Evolutionary conservation across 2,888 invertebrate species (phyloP).

Genomic region (Teleiodes luculella): DNA sequence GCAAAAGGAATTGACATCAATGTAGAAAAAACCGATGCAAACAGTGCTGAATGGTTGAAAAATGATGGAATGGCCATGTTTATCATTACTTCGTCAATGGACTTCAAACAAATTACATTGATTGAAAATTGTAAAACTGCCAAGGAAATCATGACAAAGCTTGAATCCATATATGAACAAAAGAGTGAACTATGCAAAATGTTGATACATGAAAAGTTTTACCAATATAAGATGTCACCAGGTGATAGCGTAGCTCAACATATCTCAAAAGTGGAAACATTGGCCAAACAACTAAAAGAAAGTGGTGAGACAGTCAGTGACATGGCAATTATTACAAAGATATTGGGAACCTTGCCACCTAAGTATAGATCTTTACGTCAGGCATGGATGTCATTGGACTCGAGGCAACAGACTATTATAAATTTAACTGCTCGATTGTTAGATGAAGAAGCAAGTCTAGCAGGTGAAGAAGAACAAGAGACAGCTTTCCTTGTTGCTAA

Average conservation of each 20-base stretch:
- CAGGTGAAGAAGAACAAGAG: slow-evolving; percentile 22
- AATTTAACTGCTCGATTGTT: slow-evolving; percentile 28
- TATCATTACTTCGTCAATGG: slow-evolving; percentile 23
- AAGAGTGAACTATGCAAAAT: slow-evolving; percentile 24
- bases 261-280: slow-evolving; percentile 26
- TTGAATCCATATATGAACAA: slow-evolving; percentile 27
- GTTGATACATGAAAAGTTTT: slow-evolving; percentile 26
- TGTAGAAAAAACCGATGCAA: slow-evolving; percentile 8
- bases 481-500: slow-evolving; percentile 24
- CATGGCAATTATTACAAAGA: slow-evolving; percentile 31
- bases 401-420: slow-evolving; percentile 19
- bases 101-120: slow-evolving; percentile 21
- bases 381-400: slow-evolving; percentile 31
- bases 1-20: slow-evolving; percentile 26
- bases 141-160: slow-evolving; percentile 24
- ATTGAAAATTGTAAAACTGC: slow-evolving; percentile 28
- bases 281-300: slow-evolving; percentile 30
- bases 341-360: slow-evolving; percentile 28
- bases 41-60: slow-evolving; percentile 17
- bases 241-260: slow-evolving; percentile 29
- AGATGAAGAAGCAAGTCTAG: slow-evolving; percentile 25
- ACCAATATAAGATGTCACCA: slow-evolving; percentile 27
- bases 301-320: slow-evolving; percentile 32
- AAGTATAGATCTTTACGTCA: slow-evolving; percentile 29
- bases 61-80: slow-evolving; percentile 24